These are phyloP conservation scores for Eristalinus aeneus DNA, from an alignment of 2,888 invertebrate genomes.

Conservation along the genomic window DNA sequence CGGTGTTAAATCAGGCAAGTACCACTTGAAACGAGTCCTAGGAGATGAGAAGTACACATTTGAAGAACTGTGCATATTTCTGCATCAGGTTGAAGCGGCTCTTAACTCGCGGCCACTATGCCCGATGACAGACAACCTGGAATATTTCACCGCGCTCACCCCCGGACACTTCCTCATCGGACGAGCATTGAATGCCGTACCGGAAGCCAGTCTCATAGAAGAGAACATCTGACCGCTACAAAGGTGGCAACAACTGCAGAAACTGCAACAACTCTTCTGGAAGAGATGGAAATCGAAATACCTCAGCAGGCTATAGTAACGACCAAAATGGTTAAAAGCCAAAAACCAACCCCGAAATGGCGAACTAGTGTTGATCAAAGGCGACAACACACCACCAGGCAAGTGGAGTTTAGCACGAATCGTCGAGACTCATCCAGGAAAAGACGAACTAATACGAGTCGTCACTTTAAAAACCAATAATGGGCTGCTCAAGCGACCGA, in stretches of 20 bases:
- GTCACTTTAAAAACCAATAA: background rate
- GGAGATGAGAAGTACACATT: background rate
- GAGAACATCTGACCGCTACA: background rate
- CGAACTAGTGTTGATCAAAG: background rate
- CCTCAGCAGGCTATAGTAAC: conserved; percentile 8
- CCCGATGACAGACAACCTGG: no score
- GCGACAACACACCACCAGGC: background rate
- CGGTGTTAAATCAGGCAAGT: background rate
- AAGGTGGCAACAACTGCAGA: background rate
- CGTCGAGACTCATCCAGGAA: background rate
- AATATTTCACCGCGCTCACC: no score
- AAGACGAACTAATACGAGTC: background rate
- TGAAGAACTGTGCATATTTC: background rate
- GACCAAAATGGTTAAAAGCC: background rate
- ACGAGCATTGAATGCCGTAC: background rate
- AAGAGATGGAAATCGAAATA: conserved; percentile 7
- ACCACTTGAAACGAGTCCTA: background rate
- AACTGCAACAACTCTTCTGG: background rate
- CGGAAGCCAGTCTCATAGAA: background rate
- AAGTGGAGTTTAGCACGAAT: background rate
- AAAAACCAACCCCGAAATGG: background rate
- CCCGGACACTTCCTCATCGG: no score
- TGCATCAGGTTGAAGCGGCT: conserved; percentile 1
- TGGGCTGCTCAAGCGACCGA: background rate
- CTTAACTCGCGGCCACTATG: conserved; percentile 3